Percentiles rank a stretch among this genome's conserved stretches.
These are phyloP conservation scores for Threskiornis aethiopicus DNA, from an alignment of 2,797 vertebrate species.

Conservation along the genomic window DNA sequence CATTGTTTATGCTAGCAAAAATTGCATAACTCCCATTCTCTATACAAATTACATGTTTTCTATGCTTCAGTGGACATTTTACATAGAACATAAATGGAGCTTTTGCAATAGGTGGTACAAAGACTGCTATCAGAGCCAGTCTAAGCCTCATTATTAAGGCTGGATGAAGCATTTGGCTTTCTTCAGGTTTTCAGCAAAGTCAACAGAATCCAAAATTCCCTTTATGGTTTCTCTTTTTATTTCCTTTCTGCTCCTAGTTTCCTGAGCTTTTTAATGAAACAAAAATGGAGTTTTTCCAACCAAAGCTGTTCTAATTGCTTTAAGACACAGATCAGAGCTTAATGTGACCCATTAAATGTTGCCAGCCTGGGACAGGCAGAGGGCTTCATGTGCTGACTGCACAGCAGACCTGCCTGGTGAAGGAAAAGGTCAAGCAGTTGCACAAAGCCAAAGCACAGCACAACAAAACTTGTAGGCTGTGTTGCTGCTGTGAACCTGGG, in stretches of 20 bases:
- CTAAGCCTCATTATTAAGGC: slow-evolving; percentile 30
- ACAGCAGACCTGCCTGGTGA: background rate
- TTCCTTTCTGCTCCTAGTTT: background rate
- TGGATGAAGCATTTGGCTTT: slow-evolving; percentile 29
- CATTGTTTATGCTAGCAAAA: slow-evolving; percentile 64
- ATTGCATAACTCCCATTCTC: slow-evolving; percentile 35
- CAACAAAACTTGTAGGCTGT: background rate
- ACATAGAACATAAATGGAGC: slow-evolving; percentile 37
- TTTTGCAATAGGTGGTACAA: slow-evolving; percentile 55
- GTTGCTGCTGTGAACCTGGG: background rate
- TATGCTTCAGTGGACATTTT: slow-evolving; percentile 57
- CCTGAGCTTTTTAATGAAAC: background rate
- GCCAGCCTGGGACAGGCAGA: background rate
- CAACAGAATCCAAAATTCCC: background rate
- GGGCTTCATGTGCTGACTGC: background rate
- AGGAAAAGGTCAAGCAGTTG: slow-evolving; percentile 24
- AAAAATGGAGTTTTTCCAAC: slow-evolving; percentile 14
- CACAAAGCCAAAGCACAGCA: background rate
- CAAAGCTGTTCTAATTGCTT: slow-evolving; percentile 14
- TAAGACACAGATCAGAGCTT: background rate
- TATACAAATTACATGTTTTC: slow-evolving; percentile 53
- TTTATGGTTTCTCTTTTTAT: background rate
- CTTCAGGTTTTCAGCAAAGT: background rate
- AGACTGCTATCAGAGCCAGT: background rate
- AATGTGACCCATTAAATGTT: background rate